Conservation (phyloP, 2,113 vertebrate genomes). For the Ictidomys tridecemlineatus region DNA sequence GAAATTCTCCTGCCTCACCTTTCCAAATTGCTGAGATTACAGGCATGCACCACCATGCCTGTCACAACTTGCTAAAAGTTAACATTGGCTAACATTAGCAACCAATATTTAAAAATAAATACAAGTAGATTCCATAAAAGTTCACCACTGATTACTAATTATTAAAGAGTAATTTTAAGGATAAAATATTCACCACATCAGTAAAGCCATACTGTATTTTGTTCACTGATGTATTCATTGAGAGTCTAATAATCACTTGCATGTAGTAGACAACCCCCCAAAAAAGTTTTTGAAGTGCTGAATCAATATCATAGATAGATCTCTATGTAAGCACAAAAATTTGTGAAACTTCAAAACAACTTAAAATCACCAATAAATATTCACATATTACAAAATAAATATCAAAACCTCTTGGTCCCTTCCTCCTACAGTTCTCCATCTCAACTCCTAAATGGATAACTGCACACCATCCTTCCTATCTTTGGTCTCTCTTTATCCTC, state of each 20-base stretch:
- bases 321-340: not conserved
- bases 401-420: not conserved
- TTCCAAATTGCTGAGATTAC: too few species aligned
- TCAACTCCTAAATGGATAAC: not conserved
- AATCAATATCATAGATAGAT: not conserved
- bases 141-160: not conserved
- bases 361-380: not conserved
- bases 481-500: not conserved
- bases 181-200: constrained; percentile 38
- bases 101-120: not conserved
- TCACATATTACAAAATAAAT: not conserved
- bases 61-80: not conserved
- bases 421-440: not conserved
- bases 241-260: not conserved
- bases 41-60: too few species aligned
- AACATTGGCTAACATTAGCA: not conserved
- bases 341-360: not conserved
- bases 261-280: not conserved
- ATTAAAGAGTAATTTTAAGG: constrained; percentile 47
- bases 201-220: not conserved
- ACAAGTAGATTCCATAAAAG: not conserved
- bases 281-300: not conserved
- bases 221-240: not conserved
- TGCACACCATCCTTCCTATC: not conserved
- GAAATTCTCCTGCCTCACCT: too few species aligned